phyloP scores from a whole-genome alignment of 2,888 invertebrate species.

The Lepeophtheirus nordmannii region DNA sequence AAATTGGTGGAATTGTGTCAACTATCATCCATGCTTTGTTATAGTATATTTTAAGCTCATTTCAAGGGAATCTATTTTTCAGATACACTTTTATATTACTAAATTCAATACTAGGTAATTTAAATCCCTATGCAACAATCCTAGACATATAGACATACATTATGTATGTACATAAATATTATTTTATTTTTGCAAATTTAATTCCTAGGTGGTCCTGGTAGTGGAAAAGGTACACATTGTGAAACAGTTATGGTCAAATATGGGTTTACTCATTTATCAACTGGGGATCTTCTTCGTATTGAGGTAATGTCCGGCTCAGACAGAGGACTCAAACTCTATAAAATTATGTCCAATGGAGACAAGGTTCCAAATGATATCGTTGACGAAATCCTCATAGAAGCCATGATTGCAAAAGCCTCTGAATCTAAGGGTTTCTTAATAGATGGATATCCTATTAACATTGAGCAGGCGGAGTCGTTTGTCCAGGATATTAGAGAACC shows the following conservation, averaged over 20 bases:
- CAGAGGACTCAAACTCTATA: slow-evolving; percentile 35
- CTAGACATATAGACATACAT: too few relatives aligned
- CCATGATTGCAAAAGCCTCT: slow-evolving; percentile 33
- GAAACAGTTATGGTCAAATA: slow-evolving; percentile 35
- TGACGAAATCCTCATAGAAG: slow-evolving; percentile 37
- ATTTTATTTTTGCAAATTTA: not conserved
- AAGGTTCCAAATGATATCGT: slow-evolving; percentile 38
- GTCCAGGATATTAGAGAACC: slow-evolving; percentile 36
- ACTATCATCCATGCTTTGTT: too few relatives aligned
- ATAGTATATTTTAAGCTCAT: too few relatives aligned
- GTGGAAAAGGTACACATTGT: slow-evolving; percentile 38
- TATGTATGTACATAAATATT: not conserved
- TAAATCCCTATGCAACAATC: too few relatives aligned
- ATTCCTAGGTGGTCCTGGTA: slow-evolving; percentile 35
- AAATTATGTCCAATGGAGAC: slow-evolving; percentile 38
- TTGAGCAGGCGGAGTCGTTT: slow-evolving; percentile 38
- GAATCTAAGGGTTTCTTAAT: slow-evolving; percentile 40
- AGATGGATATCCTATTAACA: slow-evolving; percentile 42
- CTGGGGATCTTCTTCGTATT: slow-evolving; percentile 37
- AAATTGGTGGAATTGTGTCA: too few relatives aligned
- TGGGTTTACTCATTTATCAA: slow-evolving; percentile 38
- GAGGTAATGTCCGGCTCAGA: slow-evolving; percentile 37
- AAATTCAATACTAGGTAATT: too few relatives aligned
- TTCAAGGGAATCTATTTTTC: too few relatives aligned
- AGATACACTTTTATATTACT: too few relatives aligned